Conservation (phyloP, 2,797 vertebrate genomes). For the Argya squamiceps region DNA sequence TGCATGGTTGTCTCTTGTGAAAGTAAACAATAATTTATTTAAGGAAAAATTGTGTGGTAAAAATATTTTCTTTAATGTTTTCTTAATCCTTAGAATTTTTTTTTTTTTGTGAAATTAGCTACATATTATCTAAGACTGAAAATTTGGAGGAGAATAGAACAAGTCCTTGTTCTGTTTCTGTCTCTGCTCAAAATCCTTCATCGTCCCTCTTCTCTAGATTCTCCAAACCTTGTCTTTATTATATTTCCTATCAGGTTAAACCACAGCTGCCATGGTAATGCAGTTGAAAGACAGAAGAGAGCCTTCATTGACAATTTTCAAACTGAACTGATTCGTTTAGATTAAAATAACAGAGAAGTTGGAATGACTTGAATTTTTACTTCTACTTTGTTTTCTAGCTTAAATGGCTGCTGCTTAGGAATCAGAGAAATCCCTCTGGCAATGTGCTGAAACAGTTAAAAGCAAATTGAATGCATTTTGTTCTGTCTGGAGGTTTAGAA, state of each 20-base stretch:
- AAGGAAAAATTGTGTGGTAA: not conserved
- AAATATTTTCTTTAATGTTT: not conserved
- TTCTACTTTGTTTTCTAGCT: not conserved
- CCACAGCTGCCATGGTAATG: not conserved
- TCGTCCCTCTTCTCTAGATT: not conserved
- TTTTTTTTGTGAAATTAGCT: not conserved
- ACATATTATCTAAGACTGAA: not conserved
- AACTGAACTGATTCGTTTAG: not conserved
- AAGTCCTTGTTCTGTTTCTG: not conserved
- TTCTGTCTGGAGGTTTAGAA: not conserved
- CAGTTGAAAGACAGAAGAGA: not conserved
- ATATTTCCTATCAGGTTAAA: not conserved
- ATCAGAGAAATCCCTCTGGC: not conserved
- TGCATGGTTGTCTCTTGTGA: not conserved
- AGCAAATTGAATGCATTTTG: not conserved
- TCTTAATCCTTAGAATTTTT: not conserved
- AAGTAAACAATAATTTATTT: not conserved
- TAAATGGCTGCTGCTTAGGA: not conserved
- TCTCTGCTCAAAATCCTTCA: not conserved
- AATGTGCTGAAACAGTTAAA: not conserved
- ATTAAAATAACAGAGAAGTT: not conserved
- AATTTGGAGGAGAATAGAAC: not conserved
- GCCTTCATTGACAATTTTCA: not conserved
- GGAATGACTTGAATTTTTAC: not conserved
- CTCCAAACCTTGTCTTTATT: not conserved